Conservation (phyloP, 2,113 vertebrate species). For the Cacatua alba region DNA sequence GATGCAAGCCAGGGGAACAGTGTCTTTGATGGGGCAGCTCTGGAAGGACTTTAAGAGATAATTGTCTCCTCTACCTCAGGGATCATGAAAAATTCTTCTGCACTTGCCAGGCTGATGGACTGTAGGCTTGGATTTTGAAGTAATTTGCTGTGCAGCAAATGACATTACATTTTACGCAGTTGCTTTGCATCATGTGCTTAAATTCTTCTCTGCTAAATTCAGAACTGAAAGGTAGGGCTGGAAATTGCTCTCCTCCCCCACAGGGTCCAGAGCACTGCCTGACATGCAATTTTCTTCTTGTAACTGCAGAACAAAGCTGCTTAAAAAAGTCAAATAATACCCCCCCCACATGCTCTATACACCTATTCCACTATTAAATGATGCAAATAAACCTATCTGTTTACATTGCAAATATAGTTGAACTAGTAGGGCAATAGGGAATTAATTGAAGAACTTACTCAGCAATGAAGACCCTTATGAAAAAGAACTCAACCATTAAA, state of each 20-base stretch:
- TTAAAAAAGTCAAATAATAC: neutral
- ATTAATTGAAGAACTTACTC: constrained; percentile 42
- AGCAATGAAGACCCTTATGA: neutral
- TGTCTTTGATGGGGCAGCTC: neutral
- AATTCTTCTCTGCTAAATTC: neutral
- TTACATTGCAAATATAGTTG: constrained; percentile 6
- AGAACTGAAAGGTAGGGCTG: neutral
- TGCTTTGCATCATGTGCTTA: neutral
- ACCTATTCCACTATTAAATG: neutral
- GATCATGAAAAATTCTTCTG: neutral
- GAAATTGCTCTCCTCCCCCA: neutral
- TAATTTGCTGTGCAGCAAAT: neutral
- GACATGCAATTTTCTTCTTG: neutral
- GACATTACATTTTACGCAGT: neutral
- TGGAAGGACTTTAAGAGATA: neutral
- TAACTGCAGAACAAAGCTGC: neutral
- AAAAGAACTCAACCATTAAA: constrained; percentile 52
- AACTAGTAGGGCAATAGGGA: neutral
- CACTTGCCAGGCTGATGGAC: neutral
- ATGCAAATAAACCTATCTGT: constrained; percentile 37
- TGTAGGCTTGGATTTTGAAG: neutral
- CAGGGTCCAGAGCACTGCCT: neutral
- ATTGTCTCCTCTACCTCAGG: neutral
- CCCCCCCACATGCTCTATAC: neutral
- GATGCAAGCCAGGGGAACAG: neutral